Evolutionary conservation across 2,888 invertebrate species (phyloP).

Genomic region (Epirrhoe alternata): DNA sequence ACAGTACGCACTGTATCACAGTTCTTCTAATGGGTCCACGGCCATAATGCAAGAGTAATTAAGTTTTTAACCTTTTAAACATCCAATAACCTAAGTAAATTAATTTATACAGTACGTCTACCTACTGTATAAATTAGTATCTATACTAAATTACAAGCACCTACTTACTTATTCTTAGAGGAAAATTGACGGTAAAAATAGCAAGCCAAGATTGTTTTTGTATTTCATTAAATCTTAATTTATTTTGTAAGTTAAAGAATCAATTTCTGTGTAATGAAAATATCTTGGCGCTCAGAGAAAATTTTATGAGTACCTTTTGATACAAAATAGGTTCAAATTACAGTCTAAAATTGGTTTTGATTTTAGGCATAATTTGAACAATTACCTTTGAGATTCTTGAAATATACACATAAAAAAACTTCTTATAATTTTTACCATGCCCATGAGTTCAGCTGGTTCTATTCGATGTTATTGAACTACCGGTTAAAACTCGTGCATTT

Average conservation of each 20-base stretch:
- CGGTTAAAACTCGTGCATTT: not conserved
- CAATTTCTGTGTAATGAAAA: not conserved
- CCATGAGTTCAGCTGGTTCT: too few species aligned
- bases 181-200: not conserved
- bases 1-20: too few species aligned
- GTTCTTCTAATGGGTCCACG: too few species aligned
- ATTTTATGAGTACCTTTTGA: not conserved
- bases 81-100: not conserved
- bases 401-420: too few species aligned
- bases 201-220: not conserved
- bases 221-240: not conserved
- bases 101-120: not conserved
- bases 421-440: too few species aligned
- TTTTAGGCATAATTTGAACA: too few species aligned
- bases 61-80: not conserved
- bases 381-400: too few species aligned
- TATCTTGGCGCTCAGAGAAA: not conserved
- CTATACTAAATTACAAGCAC: not conserved
- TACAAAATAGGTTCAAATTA: not conserved
- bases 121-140: too few species aligned
- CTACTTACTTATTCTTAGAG: not conserved
- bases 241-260: constrained; percentile 1
- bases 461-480: too few species aligned
- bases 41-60: not conserved
- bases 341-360: not conserved